phyloP scores from a whole-genome alignment of 2,113 vertebrate species.

The Sinocyclocheilus rhinocerous region DNA sequence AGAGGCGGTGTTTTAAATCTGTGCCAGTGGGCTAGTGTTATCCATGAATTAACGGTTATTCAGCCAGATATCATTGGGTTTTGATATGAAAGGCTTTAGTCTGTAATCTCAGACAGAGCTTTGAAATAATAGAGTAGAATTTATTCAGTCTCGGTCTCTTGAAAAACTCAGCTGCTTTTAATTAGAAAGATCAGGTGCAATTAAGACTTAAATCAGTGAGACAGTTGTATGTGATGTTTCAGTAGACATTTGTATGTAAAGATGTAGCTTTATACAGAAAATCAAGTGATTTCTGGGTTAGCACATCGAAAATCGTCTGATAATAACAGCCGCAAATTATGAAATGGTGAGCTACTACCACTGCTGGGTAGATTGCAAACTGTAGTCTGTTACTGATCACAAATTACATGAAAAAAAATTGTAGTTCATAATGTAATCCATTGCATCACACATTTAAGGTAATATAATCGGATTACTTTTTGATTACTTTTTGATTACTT shows the following conservation, averaged over 20 bases:
- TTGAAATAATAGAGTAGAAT: not conserved
- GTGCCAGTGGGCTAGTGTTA: constrained; percentile 41
- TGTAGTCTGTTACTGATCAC: too few species aligned
- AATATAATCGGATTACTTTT: too few species aligned
- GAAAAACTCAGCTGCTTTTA: not conserved
- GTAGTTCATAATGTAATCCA: too few species aligned
- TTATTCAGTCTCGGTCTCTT: not conserved
- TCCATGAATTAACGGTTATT: constrained; percentile 28
- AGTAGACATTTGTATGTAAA: not conserved
- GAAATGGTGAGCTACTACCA: not conserved
- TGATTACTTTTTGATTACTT: not conserved
- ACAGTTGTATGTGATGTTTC: not conserved
- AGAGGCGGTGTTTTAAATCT: constrained; percentile 36
- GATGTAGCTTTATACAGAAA: not conserved
- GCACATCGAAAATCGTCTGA: not conserved
- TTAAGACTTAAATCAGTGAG: not conserved
- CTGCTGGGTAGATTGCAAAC: too few species aligned
- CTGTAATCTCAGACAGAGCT: not conserved
- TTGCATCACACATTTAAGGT: too few species aligned
- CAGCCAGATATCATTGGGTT: not conserved
- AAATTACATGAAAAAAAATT: too few species aligned
- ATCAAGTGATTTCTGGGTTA: not conserved
- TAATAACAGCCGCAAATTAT: not conserved
- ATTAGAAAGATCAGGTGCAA: not conserved
- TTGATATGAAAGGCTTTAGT: not conserved